Evolutionary conservation across 2,888 invertebrate genomes (phyloP), one percentile per base, ranked within the genome.

Genomic region (Anaspis maculata): DNA sequence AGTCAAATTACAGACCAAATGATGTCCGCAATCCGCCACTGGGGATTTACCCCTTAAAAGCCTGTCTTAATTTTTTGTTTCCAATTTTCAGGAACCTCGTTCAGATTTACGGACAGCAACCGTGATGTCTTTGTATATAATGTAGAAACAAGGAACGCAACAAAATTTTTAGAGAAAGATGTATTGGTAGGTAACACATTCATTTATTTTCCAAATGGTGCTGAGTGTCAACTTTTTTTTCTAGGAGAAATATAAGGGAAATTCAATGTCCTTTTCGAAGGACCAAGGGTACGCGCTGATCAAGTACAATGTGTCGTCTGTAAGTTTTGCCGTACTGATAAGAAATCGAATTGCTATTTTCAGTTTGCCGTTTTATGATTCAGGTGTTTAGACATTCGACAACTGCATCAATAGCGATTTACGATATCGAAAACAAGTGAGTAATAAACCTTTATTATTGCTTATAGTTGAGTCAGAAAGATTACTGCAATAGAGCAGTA

Each of bases 331-430:
- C 15, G 11, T 23, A 13, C 23, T 29, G 4, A 15, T 12, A 15
- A 27, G 12, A 24, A 19, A 19, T 6, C 9, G 19, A 6, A 10
- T 24, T 24, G 7, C 9, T 19, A 9, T 6, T 6, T 24, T 24
- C 4, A 24, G 10, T 24, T 4, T 10, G 4, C 12, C 4, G 5
- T 32, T n/a, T 12, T 23, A 13, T 19, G 3, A n/a, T 30, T 6
- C 21, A 79, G 79, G 66, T 76, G 13, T 84, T 77, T 54, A 68
- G 83, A 22, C 76, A 83, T 56, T 83, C 84, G 2, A 68, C 66
- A 9, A 66, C 72, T 10, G 76, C 77, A 1, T 72, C 73, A 49
- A 83, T 75, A 55, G 71, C 72, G 19, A 64, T 82, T 1, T 77
- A 74, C 49, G 71, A 78, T 51, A 68, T 76, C 32, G 67, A 65